phyloP scores from a whole-genome alignment of 2,888 invertebrate genomes.

The Caenorhabditis sinica region DNA sequence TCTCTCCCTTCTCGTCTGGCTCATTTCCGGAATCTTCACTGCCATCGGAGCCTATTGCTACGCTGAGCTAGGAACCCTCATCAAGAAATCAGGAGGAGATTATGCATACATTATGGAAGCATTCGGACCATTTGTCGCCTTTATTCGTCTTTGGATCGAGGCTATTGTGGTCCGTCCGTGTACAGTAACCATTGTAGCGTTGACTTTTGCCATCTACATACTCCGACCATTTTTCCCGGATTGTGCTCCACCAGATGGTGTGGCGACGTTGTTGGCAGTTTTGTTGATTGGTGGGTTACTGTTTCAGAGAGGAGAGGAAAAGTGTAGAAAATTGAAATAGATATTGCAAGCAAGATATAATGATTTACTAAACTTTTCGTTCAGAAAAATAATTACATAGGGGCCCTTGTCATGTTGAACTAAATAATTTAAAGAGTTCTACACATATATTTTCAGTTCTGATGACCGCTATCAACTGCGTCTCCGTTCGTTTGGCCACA shows the following conservation, averaged over 20 bases:
- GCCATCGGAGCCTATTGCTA: slow-evolving; percentile 99
- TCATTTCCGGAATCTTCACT: slow-evolving; percentile 93
- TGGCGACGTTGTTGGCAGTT: slow-evolving; percentile 92
- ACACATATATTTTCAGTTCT: slow-evolving; percentile 89
- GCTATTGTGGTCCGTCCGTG: slow-evolving; percentile 94
- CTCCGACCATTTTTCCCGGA: slow-evolving; percentile 96
- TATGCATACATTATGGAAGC: slow-evolving; percentile 98
- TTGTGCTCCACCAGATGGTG: slow-evolving; percentile 93
- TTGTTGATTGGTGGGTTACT: slow-evolving; percentile 92
- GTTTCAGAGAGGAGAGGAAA: background rate
- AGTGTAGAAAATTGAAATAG: background rate
- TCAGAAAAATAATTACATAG: no score
- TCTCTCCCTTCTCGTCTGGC: slow-evolving; percentile 94
- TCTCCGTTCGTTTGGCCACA: slow-evolving; percentile 97
- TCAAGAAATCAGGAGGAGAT: slow-evolving; percentile 88
- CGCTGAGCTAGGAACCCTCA: slow-evolving; percentile 89
- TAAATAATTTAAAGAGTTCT: no score
- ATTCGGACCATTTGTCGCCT: slow-evolving; percentile 97
- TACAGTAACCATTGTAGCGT: slow-evolving; percentile 96
- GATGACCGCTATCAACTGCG: slow-evolving; percentile 96
- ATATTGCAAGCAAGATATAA: no score
- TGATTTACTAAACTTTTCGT: background rate
- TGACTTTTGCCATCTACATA: slow-evolving; percentile 97
- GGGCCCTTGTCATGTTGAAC: no score
- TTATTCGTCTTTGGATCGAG: slow-evolving; percentile 97